Conservation (phyloP, 2,797 vertebrate genomes). For the Diglossa cyanea region DNA sequence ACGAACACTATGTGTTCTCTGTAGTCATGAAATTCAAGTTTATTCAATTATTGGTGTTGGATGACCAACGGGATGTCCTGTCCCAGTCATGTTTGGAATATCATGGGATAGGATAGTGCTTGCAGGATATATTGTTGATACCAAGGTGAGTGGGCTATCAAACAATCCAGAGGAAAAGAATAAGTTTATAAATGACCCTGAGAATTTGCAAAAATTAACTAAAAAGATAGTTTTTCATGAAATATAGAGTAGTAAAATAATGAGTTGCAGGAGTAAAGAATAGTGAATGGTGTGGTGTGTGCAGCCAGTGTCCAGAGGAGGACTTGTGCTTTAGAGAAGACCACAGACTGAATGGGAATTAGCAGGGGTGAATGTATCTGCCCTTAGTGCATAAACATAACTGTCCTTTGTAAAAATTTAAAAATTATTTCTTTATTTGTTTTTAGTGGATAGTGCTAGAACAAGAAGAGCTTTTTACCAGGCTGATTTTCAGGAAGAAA, state of each 20-base stretch:
- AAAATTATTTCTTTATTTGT: neutral
- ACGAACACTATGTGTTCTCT: neutral
- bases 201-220: neutral
- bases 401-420: neutral
- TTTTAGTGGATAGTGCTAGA: neutral
- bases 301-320: neutral
- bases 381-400: neutral
- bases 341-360: neutral
- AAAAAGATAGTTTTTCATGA: neutral
- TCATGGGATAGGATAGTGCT: neutral
- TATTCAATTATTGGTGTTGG: neutral
- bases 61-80: neutral
- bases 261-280: neutral
- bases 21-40: neutral
- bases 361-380: neutral
- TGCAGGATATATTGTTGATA: neutral
- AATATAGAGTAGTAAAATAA: neutral
- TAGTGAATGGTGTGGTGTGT: neutral
- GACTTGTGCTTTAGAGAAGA: neutral
- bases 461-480: neutral
- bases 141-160: neutral
- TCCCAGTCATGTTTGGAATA: neutral
- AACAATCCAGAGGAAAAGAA: neutral
- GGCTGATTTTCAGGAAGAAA: neutral
- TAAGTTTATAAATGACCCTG: fast-evolving